phyloP scores from a whole-genome alignment of 2,113 vertebrate genomes.

The Neogobius melanostomus region DNA sequence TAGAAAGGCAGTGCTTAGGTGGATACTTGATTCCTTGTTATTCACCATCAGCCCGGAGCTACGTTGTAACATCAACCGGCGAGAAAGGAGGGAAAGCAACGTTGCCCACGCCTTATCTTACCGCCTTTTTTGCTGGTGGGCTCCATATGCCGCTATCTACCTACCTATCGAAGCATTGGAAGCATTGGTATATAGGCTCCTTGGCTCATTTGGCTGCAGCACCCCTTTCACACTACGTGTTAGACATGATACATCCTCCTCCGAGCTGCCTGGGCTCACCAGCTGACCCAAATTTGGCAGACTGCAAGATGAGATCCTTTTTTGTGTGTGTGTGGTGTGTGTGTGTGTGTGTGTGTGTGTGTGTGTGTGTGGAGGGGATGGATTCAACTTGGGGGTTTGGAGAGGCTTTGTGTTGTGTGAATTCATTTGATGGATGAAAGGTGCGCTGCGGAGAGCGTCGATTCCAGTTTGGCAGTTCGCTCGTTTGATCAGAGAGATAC shows the following conservation, averaged over 20 bases:
- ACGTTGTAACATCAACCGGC: conserved; percentile 55
- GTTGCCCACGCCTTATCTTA: conserved; percentile 65
- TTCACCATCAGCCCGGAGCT: conserved; percentile 58
- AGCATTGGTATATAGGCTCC: conserved; percentile 1
- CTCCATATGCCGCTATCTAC: conserved; percentile 30
- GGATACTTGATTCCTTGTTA: conserved; percentile 55
- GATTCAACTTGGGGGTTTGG: no score
- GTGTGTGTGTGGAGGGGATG: no score
- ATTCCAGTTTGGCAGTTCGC: conserved; percentile 15
- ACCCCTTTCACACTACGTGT: conserved; percentile 37
- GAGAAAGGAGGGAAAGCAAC: conserved; percentile 24
- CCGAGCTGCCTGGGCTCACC: conserved; percentile 37
- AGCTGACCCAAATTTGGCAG: conserved; percentile 61
- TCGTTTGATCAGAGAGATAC: conserved; percentile 4
- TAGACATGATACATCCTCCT: conserved; percentile 41
- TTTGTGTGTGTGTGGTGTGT: no score
- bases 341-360: no score
- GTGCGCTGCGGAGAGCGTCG: no score
- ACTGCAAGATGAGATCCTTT: conserved; percentile 9
- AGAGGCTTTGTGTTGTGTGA: no score
- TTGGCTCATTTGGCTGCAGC: conserved; percentile 32
- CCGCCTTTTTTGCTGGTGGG: conserved; percentile 45
- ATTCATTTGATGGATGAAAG: no score
- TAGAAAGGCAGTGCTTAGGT: conserved; percentile 24
- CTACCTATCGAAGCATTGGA: conserved; percentile 30